Conservation (phyloP, 2,797 vertebrate species). For the Cheirogaleus major region DNA sequence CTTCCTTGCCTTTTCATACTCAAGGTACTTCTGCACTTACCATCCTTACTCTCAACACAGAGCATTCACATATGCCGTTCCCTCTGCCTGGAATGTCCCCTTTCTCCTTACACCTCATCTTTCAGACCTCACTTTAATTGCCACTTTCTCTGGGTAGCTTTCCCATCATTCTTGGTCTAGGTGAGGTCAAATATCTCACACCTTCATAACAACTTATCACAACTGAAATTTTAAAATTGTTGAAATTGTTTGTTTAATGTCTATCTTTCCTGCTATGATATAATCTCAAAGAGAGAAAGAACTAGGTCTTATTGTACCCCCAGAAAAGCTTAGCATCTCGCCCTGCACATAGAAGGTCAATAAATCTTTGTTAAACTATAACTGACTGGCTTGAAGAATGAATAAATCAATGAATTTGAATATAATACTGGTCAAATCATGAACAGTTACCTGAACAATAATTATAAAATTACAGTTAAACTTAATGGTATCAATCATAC, state of each 20-base stretch:
- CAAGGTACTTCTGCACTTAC: background rate
- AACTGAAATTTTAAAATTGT: background rate
- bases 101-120: background rate
- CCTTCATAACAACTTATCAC: background rate
- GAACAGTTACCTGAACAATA: background rate
- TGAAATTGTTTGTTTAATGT: background rate
- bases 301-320: background rate
- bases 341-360: background rate
- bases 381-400: background rate
- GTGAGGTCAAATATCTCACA: background rate
- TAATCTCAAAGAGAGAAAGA: background rate
- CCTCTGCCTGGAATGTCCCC: background rate
- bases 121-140: background rate
- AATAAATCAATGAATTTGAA: constrained; percentile 27
- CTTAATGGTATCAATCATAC: background rate
- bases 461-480: background rate
- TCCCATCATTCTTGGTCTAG: background rate
- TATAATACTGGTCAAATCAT: background rate
- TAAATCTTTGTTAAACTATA: constrained; percentile 17
- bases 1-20: background rate
- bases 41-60: background rate
- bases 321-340: constrained; percentile 23
- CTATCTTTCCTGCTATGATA: background rate
- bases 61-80: background rate
- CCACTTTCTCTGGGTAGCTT: background rate